Conservation (phyloP, 2,797 vertebrate species). For the Peromyscus eremicus region DNA sequence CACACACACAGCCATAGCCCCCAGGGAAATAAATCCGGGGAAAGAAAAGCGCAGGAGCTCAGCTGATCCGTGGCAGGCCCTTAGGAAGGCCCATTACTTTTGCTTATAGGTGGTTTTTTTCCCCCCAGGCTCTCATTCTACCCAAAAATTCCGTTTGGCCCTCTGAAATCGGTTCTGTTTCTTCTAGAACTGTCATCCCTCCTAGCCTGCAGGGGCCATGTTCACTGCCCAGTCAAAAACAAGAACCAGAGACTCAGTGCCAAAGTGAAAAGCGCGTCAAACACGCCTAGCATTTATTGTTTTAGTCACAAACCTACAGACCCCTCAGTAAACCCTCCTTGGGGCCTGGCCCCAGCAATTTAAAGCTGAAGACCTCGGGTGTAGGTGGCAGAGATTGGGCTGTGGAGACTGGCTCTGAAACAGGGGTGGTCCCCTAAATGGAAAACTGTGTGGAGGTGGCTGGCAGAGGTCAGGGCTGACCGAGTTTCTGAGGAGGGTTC, state of each 20-base stretch:
- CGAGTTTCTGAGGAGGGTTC: constrained; percentile 35
- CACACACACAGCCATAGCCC: neutral
- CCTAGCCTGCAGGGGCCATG: neutral
- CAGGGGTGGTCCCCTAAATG: constrained; percentile 25
- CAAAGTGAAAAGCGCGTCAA: constrained; percentile 84
- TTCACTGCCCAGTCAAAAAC: constrained; percentile 49
- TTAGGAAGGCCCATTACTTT: neutral
- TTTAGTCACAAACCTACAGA: constrained; percentile 80
- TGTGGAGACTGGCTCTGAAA: constrained; percentile 62
- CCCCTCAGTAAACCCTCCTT: constrained; percentile 68
- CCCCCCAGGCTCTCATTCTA: neutral
- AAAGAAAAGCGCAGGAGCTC: neutral
- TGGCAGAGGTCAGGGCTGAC: constrained; percentile 41
- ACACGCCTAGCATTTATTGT: constrained; percentile 83
- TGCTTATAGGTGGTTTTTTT: constrained; percentile 38
- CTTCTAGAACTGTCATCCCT: constrained; percentile 39
- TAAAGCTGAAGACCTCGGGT: constrained; percentile 55
- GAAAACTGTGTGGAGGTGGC: constrained; percentile 26
- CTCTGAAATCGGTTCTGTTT: constrained; percentile 44
- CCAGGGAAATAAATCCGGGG: neutral
- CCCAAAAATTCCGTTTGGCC: neutral
- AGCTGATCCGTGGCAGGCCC: neutral
- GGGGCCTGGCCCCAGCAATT: constrained; percentile 60
- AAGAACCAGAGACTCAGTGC: constrained; percentile 68
- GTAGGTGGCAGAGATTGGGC: constrained; percentile 17